These are phyloP conservation scores for Neocrepidodera transversa DNA, from an alignment of 2,888 invertebrate genomes.

Conservation along the genomic window DNA sequence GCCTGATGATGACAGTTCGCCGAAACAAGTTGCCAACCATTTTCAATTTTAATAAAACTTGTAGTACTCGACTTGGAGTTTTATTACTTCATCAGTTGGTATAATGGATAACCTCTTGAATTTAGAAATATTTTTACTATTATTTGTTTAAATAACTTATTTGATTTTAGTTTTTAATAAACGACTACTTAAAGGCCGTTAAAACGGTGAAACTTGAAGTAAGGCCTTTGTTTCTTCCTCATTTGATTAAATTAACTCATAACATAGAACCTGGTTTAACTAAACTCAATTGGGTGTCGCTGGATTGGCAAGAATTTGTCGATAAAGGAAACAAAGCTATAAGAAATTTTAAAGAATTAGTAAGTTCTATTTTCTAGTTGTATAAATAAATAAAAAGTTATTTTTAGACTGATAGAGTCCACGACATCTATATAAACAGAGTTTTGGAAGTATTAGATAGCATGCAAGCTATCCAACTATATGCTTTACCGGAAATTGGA, in stretches of 20 bases:
- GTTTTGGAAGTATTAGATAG: constrained; percentile 86
- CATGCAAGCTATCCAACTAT: constrained; percentile 86
- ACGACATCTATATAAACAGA: constrained; percentile 89
- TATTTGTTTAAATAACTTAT: background rate
- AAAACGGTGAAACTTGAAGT: constrained; percentile 84
- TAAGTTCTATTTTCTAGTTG: too few relatives aligned
- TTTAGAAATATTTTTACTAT: too few relatives aligned
- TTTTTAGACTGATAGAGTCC: constrained; percentile 73
- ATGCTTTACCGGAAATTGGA: constrained; percentile 78
- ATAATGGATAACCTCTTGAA: too few relatives aligned
- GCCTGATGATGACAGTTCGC: too few relatives aligned
- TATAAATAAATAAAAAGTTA: background rate
- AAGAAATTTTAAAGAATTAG: constrained; percentile 77
- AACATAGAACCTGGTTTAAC: constrained; percentile 83
- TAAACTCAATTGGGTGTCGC: constrained; percentile 85
- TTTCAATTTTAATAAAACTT: too few relatives aligned
- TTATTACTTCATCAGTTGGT: too few relatives aligned
- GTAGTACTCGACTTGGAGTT: too few relatives aligned
- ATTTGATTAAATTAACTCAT: constrained; percentile 82
- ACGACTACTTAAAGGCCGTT: constrained; percentile 76
- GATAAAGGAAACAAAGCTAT: constrained; percentile 79
- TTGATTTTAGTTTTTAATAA: constrained; percentile 72
- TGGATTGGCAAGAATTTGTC: constrained; percentile 81
- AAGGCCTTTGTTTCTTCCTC: constrained; percentile 87
- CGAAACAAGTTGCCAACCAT: too few relatives aligned